Conservation (phyloP, 2,113 vertebrate species). For the Rhea pennata region DNA sequence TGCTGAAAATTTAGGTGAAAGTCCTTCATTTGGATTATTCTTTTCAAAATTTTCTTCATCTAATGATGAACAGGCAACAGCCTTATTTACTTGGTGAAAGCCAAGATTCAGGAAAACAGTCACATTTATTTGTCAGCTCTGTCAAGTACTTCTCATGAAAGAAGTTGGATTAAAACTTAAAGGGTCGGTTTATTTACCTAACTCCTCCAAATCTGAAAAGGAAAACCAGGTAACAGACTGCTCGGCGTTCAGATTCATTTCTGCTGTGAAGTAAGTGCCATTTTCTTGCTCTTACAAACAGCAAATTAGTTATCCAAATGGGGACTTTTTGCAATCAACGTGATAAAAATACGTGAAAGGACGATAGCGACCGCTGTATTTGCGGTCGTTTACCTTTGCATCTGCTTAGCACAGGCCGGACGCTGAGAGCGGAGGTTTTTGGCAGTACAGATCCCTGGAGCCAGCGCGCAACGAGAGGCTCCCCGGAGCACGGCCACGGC, state of each 20-base stretch:
- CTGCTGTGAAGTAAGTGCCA: neutral
- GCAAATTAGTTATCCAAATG: neutral
- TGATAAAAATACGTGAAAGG: neutral
- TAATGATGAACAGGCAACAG: neutral
- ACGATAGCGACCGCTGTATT: neutral
- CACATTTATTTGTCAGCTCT: neutral
- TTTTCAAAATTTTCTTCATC: accelerated
- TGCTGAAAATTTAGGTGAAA: neutral
- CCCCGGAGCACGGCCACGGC: neutral
- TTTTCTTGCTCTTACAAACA: neutral
- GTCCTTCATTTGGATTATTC: neutral
- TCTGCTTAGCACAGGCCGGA: neutral
- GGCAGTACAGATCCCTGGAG: neutral
- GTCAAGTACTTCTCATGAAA: neutral
- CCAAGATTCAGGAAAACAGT: neutral
- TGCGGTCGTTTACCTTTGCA: neutral
- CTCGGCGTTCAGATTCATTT: neutral
- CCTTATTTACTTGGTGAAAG: neutral
- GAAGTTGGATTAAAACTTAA: neutral
- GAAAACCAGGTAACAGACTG: neutral
- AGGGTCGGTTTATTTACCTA: neutral
- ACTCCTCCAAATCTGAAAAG: neutral
- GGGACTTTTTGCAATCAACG: neutral
- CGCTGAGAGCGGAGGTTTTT: neutral
- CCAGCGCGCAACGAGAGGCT: neutral